Conservation (phyloP, 1,140 invertebrate genomes). For the Atta texana region DNA sequence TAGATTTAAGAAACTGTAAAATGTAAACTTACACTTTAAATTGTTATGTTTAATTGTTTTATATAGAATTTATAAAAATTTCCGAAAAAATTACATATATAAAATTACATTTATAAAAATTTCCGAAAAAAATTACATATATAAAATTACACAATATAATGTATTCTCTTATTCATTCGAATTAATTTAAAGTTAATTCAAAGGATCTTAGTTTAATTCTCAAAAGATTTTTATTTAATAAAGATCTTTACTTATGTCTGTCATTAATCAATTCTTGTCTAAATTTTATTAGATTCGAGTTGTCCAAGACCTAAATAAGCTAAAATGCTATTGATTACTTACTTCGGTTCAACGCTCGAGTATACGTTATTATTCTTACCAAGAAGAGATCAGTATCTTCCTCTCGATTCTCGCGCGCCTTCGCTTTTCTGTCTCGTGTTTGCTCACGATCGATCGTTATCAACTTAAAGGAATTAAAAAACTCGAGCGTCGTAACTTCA, state of each 20-base stretch:
- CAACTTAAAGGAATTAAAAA: slow-evolving; percentile 45
- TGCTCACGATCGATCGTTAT: slow-evolving; percentile 42
- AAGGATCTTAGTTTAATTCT: neutral
- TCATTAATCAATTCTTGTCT: neutral
- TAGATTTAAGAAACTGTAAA: neutral
- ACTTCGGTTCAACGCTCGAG: neutral
- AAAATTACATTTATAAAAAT: too few relatives aligned
- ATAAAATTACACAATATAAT: too few relatives aligned
- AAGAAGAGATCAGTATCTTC: slow-evolving; percentile 6
- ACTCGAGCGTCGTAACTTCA: slow-evolving; percentile 33
- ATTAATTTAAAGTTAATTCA: too few relatives aligned
- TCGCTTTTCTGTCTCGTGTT: slow-evolving; percentile 8
- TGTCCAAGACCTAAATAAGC: neutral
- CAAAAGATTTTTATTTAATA: neutral
- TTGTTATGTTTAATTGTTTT: too few relatives aligned
- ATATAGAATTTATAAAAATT: too few relatives aligned
- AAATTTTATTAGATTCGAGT: neutral
- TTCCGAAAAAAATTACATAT: too few relatives aligned
- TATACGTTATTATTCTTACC: neutral
- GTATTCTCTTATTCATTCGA: too few relatives aligned
- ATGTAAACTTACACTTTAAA: too few relatives aligned
- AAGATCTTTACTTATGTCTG: neutral
- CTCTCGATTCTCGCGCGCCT: neutral
- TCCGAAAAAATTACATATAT: too few relatives aligned
- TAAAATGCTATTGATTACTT: neutral